Base-by-base conservation (phyloP, 2,797 vertebrate species). In the Helicolenus hilgendorfi region DNA sequence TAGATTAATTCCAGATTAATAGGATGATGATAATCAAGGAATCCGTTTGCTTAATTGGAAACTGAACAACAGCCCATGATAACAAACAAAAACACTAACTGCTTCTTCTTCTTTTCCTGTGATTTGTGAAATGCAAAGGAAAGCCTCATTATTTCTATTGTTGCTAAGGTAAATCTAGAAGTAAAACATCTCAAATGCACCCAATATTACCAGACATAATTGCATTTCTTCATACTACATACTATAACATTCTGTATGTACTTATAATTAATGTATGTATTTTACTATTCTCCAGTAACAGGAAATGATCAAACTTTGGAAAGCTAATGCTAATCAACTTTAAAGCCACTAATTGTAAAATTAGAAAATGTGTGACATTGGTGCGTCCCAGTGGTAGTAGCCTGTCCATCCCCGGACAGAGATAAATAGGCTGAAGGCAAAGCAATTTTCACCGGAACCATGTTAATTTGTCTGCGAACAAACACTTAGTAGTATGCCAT, bases 1-100 rank as follows among this genome's bases (percentile, higher is more conserved):
- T 74, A 85, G 76, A 72, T 92, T 85, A 77, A 86, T 89, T 85
- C 77, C 84, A 91, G 73, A 89, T 92, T 84, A 90, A 89, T 84
- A 86, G 77, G 76, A 85, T 81, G 64, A 79, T 79, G 56, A 79
- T 88, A 79, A 86, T 81, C 73, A 83, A 64, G 77, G 80, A 89
- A 83, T 82, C 75, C 2, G 11, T 74, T 83, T 7, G 9, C 24
- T 68, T 78, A 70, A 82, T 88, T 81, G 29, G 27, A 55, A 85
- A 70, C 11, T 75, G 53, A 75, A 86, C 41, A 84, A 63, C 49
- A 53, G 20, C 9, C 1, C 7, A 4, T 70, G 76, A 20, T 4
- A 62, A 67, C 77, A 82, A 79, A 22, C 29, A 70, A 64, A 27
- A 22, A 3, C n/a, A 31, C 1, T 0, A 0, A 0, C 49, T 3